Evolutionary conservation across 2,888 invertebrate species (phyloP).

Genomic region (Nomada fucata): DNA sequence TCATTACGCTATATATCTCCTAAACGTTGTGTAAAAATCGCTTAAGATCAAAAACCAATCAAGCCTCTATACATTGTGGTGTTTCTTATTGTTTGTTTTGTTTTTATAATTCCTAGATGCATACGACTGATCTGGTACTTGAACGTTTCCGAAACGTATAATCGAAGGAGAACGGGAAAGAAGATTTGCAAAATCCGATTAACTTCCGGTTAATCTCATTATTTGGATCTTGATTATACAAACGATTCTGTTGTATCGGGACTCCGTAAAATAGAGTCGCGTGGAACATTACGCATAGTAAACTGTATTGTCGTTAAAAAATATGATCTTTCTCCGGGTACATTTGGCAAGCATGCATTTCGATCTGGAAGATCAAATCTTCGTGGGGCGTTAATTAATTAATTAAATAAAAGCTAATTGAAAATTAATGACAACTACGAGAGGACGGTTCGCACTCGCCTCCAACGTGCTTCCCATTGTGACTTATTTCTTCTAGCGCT

Average conservation of each 20-base stretch:
- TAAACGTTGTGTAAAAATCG: conserved; percentile 72
- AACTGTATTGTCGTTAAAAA: conserved; percentile 78
- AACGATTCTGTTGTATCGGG: conserved; percentile 45
- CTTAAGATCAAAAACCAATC: conserved; percentile 69
- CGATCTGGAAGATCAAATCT: conserved; percentile 68
- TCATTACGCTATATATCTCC: conserved; percentile 56
- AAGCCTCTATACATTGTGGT: conserved; percentile 47
- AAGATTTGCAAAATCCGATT: conserved; percentile 22
- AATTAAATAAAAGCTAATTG: conserved; percentile 60
- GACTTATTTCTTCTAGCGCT: conserved; percentile 70
- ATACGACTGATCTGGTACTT: not conserved
- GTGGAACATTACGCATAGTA: conserved; percentile 56
- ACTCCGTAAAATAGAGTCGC: conserved; percentile 58
- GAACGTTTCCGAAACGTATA: conserved; percentile 18
- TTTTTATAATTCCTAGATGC: conserved; percentile 30
- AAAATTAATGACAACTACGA: conserved; percentile 74
- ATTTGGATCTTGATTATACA: conserved; percentile 41
- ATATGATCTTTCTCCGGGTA: conserved; percentile 73
- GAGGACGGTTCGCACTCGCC: conserved; percentile 77
- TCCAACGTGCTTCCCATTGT: conserved; percentile 75
- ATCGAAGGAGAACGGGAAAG: conserved; percentile 19
- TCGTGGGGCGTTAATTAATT: conserved; percentile 31
- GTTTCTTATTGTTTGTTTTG: conserved; percentile 7
- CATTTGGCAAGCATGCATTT: conserved; percentile 77
- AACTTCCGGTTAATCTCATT: conserved; percentile 24